Evolutionary conservation across 2,888 invertebrate genomes (phyloP).

Genomic region (Phalangium opilio): DNA sequence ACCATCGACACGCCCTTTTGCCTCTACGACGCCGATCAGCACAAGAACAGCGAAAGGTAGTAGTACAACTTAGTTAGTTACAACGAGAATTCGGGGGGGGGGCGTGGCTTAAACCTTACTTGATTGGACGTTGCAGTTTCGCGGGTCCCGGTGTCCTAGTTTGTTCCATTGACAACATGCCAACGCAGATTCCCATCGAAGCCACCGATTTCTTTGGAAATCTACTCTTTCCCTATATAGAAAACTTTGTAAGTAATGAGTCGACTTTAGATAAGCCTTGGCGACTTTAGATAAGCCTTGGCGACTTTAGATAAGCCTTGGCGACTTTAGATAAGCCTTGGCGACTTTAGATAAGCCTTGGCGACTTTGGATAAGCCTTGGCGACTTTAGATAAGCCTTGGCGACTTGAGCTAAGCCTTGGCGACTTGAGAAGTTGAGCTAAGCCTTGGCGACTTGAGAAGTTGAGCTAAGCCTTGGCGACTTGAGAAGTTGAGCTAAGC

Average conservation of each 20-base stretch:
- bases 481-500: slow-evolving; percentile 20
- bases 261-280: no score
- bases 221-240: slow-evolving; percentile 68
- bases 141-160: slow-evolving; percentile 93
- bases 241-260: slow-evolving; percentile 53
- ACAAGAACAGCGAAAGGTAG: slow-evolving; percentile 56
- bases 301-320: no score
- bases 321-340: slow-evolving; percentile 20
- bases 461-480: no score
- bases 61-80: no score
- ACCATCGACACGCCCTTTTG: slow-evolving; percentile 99
- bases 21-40: slow-evolving; percentile 95
- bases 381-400: no score
- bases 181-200: slow-evolving; percentile 92
- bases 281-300: slow-evolving; percentile 20
- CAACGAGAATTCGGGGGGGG: no score
- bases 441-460: no score
- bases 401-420: no score
- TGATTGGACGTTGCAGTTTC: slow-evolving; percentile 44
- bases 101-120: not conserved
- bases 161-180: slow-evolving; percentile 99
- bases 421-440: slow-evolving; percentile 22
- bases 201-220: slow-evolving; percentile 97
- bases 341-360: no score
- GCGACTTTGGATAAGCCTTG: slow-evolving; percentile 20